Conservation (phyloP, 2,113 vertebrate genomes). For the Grantiella picta region DNA sequence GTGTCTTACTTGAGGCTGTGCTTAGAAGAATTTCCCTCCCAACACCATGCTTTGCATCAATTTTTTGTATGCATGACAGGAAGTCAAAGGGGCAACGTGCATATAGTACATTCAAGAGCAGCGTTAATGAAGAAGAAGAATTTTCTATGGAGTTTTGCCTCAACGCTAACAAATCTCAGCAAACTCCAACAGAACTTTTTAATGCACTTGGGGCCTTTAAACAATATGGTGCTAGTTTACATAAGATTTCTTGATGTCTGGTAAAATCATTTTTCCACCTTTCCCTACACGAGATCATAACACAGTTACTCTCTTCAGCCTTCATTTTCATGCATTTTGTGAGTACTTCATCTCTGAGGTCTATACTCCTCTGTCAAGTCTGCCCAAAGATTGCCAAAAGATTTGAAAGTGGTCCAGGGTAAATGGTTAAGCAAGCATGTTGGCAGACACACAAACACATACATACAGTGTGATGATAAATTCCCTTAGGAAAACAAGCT, state of each 20-base stretch:
- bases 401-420: not conserved
- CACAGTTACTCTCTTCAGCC: not conserved
- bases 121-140: not conserved
- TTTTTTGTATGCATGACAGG: not conserved
- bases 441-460: not conserved
- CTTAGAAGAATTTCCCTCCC: not conserved
- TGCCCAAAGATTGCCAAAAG: not conserved
- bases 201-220: not conserved
- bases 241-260: not conserved
- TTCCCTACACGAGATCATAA: not conserved
- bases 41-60: not conserved
- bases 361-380: not conserved
- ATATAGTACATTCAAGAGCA: not conserved
- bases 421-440: not conserved
- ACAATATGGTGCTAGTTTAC: not conserved
- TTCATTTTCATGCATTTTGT: not conserved
- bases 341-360: not conserved
- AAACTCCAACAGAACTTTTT: not conserved
- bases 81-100: not conserved
- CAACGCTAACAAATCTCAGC: not conserved
- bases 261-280: not conserved
- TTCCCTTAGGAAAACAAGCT: not conserved
- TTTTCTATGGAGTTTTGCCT: not conserved
- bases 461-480: not conserved
- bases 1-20: not conserved